Conservation (phyloP, 92 coral and sea anemone genomes). For the Epizoanthus rinbou region DNA sequence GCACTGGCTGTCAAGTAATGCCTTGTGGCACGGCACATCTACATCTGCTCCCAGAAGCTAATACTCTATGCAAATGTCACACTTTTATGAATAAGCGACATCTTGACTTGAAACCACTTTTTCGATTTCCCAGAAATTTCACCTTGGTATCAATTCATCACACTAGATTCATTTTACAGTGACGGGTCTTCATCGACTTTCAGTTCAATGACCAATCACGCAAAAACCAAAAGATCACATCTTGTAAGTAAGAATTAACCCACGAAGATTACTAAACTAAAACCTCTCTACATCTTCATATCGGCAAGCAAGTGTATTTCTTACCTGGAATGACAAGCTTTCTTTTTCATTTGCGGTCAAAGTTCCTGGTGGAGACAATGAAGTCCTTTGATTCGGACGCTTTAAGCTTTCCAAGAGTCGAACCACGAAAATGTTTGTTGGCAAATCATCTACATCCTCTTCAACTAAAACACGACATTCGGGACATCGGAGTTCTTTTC, state of each 20-base stretch:
- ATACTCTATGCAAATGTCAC: too few relatives aligned
- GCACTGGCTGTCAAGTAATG: too few relatives aligned
- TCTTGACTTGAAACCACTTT: too few relatives aligned
- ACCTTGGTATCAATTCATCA: too few relatives aligned
- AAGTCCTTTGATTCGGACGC: constrained; percentile 58
- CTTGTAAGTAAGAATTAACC: constrained; percentile 5
- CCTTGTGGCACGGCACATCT: too few relatives aligned
- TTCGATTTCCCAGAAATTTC: too few relatives aligned
- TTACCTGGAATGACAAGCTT: constrained; percentile 54
- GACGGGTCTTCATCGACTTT: too few relatives aligned
- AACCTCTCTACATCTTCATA: not conserved
- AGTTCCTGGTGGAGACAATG: constrained; percentile 39
- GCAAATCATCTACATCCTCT: constrained; percentile 81
- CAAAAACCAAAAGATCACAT: not conserved
- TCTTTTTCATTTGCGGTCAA: constrained; percentile 24
- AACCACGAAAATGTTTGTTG: constrained; percentile 83
- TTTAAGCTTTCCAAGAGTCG: constrained; percentile 86
- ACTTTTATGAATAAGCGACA: too few relatives aligned
- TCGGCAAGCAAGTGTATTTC: not conserved
- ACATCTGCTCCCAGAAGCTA: too few relatives aligned
- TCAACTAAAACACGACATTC: constrained; percentile 88
- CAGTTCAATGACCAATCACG: too few relatives aligned
- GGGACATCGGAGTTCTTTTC: constrained; percentile 94
- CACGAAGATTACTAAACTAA: not conserved
- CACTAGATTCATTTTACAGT: too few relatives aligned